phyloP scores from a whole-genome alignment of 2,797 vertebrate genomes.

The Sorex maritimensis region DNA sequence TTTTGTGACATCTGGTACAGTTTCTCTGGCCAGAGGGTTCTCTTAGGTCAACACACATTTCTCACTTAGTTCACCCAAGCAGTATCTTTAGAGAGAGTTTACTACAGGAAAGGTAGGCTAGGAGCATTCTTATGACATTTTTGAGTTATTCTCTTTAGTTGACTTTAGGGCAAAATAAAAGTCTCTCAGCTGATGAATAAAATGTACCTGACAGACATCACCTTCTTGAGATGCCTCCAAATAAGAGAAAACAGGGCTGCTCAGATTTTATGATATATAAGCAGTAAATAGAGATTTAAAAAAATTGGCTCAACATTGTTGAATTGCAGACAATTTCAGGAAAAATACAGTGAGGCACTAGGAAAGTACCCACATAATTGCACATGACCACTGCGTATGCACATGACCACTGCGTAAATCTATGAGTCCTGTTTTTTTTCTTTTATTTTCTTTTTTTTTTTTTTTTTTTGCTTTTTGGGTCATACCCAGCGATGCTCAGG shows the following conservation, averaged over 20 bases:
- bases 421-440: slow-evolving; percentile 5
- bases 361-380: neutral
- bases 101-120: slow-evolving; percentile 16
- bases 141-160: slow-evolving; percentile 68
- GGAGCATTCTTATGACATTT: slow-evolving; percentile 12
- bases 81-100: slow-evolving; percentile 36
- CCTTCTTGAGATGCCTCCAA: slow-evolving; percentile 28
- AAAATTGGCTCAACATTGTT: slow-evolving; percentile 32
- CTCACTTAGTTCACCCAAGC: slow-evolving; percentile 74
- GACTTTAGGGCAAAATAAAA: slow-evolving; percentile 65
- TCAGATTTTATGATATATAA: slow-evolving; percentile 25
- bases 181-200: slow-evolving; percentile 36
- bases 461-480: too few species aligned
- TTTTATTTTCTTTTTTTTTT: neutral
- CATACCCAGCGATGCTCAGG: too few species aligned
- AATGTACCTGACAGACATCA: slow-evolving; percentile 37
- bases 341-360: slow-evolving; percentile 14
- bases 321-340: neutral
- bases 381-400: neutral
- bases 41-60: slow-evolving; percentile 77
- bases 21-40: slow-evolving; percentile 74
- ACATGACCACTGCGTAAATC: neutral
- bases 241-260: neutral
- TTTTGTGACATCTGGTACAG: slow-evolving; percentile 76
- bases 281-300: slow-evolving; percentile 47